Evolutionary conservation across 2,797 vertebrate genomes (phyloP).

Genomic region (Propithecus perrieri): DNA sequence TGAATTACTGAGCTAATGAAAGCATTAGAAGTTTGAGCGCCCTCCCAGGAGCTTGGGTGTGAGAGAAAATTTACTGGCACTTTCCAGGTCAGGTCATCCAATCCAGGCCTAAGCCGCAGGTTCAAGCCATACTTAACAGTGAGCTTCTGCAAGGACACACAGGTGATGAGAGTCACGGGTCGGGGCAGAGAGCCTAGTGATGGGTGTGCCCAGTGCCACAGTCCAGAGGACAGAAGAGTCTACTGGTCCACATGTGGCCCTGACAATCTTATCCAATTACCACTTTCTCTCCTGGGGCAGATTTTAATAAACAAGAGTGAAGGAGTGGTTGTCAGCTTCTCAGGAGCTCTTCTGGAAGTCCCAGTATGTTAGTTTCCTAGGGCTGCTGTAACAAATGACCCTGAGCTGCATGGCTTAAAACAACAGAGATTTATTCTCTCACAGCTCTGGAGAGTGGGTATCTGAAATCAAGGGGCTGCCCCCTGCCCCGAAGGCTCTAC

Average conservation of each 20-base stretch:
- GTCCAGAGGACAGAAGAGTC: neutral
- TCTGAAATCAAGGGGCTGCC: neutral
- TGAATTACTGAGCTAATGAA: neutral
- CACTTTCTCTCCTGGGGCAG: neutral
- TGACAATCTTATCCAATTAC: neutral
- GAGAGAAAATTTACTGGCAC: neutral
- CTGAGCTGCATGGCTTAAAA: neutral
- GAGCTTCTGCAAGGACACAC: neutral
- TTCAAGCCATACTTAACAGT: neutral
- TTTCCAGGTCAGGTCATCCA: neutral
- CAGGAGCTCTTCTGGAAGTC: neutral
- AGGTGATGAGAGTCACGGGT: neutral
- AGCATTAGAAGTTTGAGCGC: neutral
- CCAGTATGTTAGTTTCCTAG: neutral
- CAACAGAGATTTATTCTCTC: neutral
- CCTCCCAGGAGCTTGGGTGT: neutral
- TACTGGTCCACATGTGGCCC: neutral
- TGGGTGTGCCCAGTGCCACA: neutral
- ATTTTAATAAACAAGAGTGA: slow-evolving; percentile 29
- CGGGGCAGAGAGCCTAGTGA: neutral
- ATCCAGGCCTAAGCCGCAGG: neutral
- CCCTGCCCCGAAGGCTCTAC: neutral
- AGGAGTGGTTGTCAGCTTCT: neutral
- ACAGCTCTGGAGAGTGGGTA: neutral
- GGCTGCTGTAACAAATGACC: neutral